Base-by-base conservation (phyloP, 2,797 vertebrate species). In the Onychomys leucogaster region DNA sequence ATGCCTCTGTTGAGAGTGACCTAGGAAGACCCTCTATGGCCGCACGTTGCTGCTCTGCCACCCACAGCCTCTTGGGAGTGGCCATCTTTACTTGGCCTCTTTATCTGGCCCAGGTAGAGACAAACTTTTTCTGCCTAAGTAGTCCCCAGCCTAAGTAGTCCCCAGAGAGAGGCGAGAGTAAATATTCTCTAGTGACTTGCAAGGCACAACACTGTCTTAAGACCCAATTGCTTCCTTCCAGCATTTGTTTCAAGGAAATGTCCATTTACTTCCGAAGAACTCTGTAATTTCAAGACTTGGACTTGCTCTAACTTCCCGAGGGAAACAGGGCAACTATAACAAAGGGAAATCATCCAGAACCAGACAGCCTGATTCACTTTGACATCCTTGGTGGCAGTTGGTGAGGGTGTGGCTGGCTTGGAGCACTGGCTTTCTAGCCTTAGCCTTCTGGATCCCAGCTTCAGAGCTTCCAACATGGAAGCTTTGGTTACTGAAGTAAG, bases 201-300 rank as follows among this genome's bases (percentile, higher is more conserved):
- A 76, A 87, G 23, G 11, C 46, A 25, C 37, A n/a, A 34, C 57
- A 11, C 86, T 87, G 49, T 76, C 46, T 76, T 87, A 57, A 90
- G 61, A 52, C 25, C 55, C 49, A 71, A 9, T 71, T 75, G 32
- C n/a, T 43, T 80, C 91, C 85, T 90, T 86, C 49, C 32, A 49
- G 29, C 61, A 37, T 81, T 95, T 25, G 93, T 69, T 12, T 37
- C 34, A 61, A 78, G 41, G 5, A 37, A 69, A 21, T 71, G 5
- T 55, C 32, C 37, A 32, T 82, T 96, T 96, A 73, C 34, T 94
- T 91, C 46, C 63, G 23, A 96, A 86, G 59, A 96, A 87, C 19
- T 2, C 34, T 84, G 0, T 80, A 90, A 85, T 77, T 90, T 90
- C 59, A 92, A 84, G 43, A 41, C 71, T 1, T 89, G 25, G 34